These are phyloP conservation scores for Phyllostomus discolor DNA, from an alignment of 2,113 vertebrate species.

Conservation along the genomic window DNA sequence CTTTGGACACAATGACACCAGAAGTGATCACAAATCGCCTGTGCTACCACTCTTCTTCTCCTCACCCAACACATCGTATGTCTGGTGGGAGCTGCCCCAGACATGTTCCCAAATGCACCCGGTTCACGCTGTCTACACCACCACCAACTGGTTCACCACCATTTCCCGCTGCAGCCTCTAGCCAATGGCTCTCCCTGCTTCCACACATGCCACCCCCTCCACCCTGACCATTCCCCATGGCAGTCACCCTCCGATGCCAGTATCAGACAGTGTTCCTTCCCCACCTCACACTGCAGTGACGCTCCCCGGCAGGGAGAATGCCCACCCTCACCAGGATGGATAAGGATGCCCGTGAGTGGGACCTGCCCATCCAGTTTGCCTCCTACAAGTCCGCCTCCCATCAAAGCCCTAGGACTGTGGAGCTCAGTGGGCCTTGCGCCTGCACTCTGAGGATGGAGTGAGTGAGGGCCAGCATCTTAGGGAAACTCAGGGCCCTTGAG, in stretches of 20 bases:
- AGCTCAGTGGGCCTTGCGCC: neutral
- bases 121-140: neutral
- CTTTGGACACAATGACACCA: neutral
- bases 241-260: neutral
- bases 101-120: neutral
- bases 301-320: too few species aligned
- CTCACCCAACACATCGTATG: rapidly evolving
- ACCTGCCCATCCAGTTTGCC: neutral
- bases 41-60: neutral
- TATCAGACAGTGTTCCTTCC: neutral
- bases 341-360: rapidly evolving
- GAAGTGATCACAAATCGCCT: neutral
- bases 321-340: rapidly evolving
- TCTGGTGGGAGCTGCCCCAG: neutral
- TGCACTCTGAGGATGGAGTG: neutral
- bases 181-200: neutral
- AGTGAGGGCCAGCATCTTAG: neutral
- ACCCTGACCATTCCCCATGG: neutral
- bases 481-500: rapidly evolving
- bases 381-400: neutral
- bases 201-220: rapidly evolving
- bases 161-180: rapidly evolving
- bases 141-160: neutral
- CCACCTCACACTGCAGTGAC: neutral
- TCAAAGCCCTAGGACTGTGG: neutral